Base-by-base conservation (phyloP, 2,797 vertebrate genomes). In the Clamator glandarius region DNA sequence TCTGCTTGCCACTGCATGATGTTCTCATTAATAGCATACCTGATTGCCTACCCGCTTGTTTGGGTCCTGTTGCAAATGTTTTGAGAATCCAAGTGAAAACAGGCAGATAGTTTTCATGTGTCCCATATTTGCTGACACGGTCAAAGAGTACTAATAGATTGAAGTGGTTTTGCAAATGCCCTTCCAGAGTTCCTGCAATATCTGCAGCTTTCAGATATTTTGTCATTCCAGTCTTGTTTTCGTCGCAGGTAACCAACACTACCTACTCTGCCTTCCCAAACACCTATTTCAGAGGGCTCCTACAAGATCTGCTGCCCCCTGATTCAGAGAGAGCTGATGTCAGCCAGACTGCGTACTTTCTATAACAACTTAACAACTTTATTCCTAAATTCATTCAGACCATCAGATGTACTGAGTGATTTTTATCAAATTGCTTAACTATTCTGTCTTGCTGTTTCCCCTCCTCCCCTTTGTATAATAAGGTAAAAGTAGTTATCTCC, bases 201-300 rank as follows among this genome's bases (percentile, higher is more conserved):
- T 57, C 76, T 84, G 54, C 46, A 66, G 15, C 58, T 94, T 94
- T 31, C 63, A 87, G 48, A 8, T 77, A 79, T 84, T 87, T 90
- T 93, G 74, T 92, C 88, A 84, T 91, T 96, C 50, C 35, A 16
- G n/a, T 59, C 75, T 75, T 91, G 61, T 80, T 94, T 95, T 69
- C 9, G 0, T 77, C 2, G 0, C 35, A 68, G 84, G 63, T 67
- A 70, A 54, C 41, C 17, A 78, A 61, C 13, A 6, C 8, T 39
- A 52, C 74, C 63, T 31, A 5, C 59, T 74, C 36, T 59, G 67
- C 83, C 86, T 83, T 93, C 50, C 90, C 80, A 62, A 76, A 62
- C 59, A 62, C 74, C 52, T 44, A 8, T 70, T 86, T 33, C 85
- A 84, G 76, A 72, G 54, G 16, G 44, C 21, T 89, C 33, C 84